These are phyloP conservation scores for Drosophila mettleri DNA, from an alignment of 2,888 invertebrate species.

Conservation along the genomic window DNA sequence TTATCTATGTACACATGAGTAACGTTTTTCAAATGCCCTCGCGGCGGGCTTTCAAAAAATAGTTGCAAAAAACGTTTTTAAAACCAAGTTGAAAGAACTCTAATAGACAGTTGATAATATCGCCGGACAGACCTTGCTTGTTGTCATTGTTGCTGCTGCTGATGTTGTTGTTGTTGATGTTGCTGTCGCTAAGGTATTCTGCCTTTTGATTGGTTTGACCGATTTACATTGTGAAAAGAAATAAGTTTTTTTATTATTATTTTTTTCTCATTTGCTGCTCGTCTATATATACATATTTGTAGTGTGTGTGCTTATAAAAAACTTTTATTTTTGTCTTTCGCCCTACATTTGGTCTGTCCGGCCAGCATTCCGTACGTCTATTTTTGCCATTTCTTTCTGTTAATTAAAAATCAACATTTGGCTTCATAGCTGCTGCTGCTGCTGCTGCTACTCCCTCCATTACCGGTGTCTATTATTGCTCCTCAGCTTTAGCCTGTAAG, in stretches of 20 bases:
- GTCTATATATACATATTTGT: constrained; percentile 13
- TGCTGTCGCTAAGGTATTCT: constrained; percentile 29
- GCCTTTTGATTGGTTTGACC: constrained; percentile 75
- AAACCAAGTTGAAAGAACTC: constrained; percentile 71
- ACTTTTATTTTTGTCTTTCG: constrained; percentile 66
- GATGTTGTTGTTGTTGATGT: constrained; percentile 23
- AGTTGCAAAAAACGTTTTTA: constrained; percentile 39
- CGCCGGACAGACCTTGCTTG: constrained; percentile 28
- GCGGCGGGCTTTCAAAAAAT: constrained; percentile 27
- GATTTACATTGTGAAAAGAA: constrained; percentile 77
- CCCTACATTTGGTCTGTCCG: constrained; percentile 54
- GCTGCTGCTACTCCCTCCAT: constrained; percentile 14
- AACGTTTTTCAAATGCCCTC: constrained; percentile 44
- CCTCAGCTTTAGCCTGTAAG: constrained; percentile 19
- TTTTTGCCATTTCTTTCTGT: constrained; percentile 64
- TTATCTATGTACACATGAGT: background rate
- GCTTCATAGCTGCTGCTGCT: constrained; percentile 6
- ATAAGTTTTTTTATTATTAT: constrained; percentile 52
- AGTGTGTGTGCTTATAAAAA: constrained; percentile 9
- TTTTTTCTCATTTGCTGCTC: constrained; percentile 31
- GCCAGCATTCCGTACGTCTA: constrained; percentile 26
- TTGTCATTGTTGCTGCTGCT: constrained; percentile 17
- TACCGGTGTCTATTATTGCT: constrained; percentile 32
- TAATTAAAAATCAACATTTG: constrained; percentile 71
- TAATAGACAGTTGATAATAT: constrained; percentile 62